These are phyloP conservation scores for Erebia ligea DNA, from an alignment of 2,888 invertebrate species.

Conservation along the genomic window DNA sequence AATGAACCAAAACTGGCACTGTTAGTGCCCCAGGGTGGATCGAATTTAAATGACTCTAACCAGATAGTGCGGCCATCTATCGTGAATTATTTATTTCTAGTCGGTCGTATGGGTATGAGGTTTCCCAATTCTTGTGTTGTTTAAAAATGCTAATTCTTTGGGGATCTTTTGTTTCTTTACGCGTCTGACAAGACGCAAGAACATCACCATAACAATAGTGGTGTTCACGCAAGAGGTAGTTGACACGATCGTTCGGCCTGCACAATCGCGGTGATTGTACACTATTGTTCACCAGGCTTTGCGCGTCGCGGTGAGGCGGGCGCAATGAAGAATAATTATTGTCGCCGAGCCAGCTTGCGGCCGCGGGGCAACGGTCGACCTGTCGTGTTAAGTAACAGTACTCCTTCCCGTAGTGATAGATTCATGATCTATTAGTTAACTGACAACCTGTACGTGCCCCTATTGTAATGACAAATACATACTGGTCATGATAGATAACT, in stretches of 20 bases:
- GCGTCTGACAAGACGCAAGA: slow-evolving; percentile 60
- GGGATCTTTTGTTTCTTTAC: slow-evolving; percentile 67
- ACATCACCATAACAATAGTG: slow-evolving; percentile 79
- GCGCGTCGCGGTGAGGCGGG: slow-evolving; percentile 43
- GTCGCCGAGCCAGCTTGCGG: slow-evolving; percentile 50
- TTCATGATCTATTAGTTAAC: slow-evolving; percentile 47
- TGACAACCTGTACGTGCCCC: slow-evolving; percentile 37
- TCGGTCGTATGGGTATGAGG: slow-evolving; percentile 5
- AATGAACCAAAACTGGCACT: slow-evolving; percentile 65
- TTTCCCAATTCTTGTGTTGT: slow-evolving; percentile 32
- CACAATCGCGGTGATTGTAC: slow-evolving; percentile 72
- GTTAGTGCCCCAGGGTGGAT: slow-evolving; percentile 63
- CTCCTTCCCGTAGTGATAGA: slow-evolving; percentile 52
- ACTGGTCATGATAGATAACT: not conserved
- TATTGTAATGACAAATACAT: slow-evolving; percentile 7
- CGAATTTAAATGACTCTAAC: slow-evolving; percentile 66
- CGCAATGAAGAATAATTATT: slow-evolving; percentile 57
- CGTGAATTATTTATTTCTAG: slow-evolving; percentile 69
- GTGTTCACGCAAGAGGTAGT: slow-evolving; percentile 70
- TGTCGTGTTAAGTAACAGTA: slow-evolving; percentile 56
- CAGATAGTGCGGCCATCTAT: slow-evolving; percentile 51
- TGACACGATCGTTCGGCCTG: slow-evolving; percentile 63
- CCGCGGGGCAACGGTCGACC: slow-evolving; percentile 59
- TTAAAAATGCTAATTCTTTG: slow-evolving; percentile 64
- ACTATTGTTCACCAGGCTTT: slow-evolving; percentile 66